A percentile compares a stretch with the other conserved stretches of the same genome.
These are phyloP conservation scores for Nautilus pompilius DNA, from an alignment of 1,140 invertebrate genomes.

Conservation along the genomic window DNA sequence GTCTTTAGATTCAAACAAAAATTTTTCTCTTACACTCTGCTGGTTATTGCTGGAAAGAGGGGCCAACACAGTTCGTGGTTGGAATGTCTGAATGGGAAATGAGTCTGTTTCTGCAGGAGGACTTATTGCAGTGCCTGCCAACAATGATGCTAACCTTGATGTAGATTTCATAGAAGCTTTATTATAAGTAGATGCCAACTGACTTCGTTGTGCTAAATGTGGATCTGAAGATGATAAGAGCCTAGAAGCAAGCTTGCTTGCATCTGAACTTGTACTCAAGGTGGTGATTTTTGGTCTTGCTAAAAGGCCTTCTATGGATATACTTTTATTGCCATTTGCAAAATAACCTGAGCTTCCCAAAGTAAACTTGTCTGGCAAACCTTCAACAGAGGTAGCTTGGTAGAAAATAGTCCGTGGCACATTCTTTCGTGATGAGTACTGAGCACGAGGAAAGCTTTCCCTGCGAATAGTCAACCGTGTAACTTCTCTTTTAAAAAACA, in stretches of 20 bases:
- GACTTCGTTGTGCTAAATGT: not conserved
- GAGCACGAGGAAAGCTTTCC: constrained; percentile 20
- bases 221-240: constrained; percentile 3
- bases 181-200: not conserved
- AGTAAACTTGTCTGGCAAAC: constrained; percentile 15
- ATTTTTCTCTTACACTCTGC: not conserved
- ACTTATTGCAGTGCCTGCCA: not conserved
- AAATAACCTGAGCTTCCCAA: constrained; percentile 4
- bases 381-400: constrained; percentile 25
- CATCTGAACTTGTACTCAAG: constrained; percentile 29
- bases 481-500: constrained; percentile 27
- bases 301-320: constrained; percentile 32
- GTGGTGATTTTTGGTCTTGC: constrained; percentile 34
- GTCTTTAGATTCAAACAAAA: not conserved
- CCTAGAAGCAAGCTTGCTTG: constrained; percentile 16
- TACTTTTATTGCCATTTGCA: constrained; percentile 11
- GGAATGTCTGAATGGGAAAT: not conserved
- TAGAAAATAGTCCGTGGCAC: constrained; percentile 23
- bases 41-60: not conserved
- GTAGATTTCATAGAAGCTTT: no score
- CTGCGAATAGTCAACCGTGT: constrained; percentile 27
- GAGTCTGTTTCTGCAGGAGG: not conserved
- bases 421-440: constrained; percentile 22
- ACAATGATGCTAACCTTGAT: not conserved
- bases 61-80: not conserved